A percentile compares a stretch with the other conserved stretches of the same genome.
These are phyloP conservation scores for Diarsia mendica DNA, from an alignment of 2,888 invertebrate species.

Conservation along the genomic window DNA sequence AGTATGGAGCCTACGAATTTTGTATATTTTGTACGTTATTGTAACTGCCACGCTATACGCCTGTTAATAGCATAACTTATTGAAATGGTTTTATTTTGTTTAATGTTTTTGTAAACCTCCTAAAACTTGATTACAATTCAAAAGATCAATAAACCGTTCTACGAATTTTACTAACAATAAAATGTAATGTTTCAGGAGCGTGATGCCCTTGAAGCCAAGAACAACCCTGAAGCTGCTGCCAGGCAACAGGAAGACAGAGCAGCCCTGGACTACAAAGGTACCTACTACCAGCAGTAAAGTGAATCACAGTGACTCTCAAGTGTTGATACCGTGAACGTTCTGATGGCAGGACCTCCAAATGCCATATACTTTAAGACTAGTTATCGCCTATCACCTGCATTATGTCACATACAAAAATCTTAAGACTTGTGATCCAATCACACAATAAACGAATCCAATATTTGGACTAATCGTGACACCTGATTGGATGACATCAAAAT, in stretches of 20 bases:
- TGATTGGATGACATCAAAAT: slow-evolving; percentile 49
- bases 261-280: slow-evolving; percentile 91
- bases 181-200: slow-evolving; percentile 88
- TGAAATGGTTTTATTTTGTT: not conserved
- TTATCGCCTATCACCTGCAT: slow-evolving; percentile 48
- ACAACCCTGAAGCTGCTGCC: slow-evolving; percentile 87
- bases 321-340: slow-evolving; percentile 67
- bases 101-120: not conserved
- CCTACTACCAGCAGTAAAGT: slow-evolving; percentile 89
- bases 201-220: slow-evolving; percentile 89
- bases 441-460: slow-evolving; percentile 40
- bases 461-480: slow-evolving; percentile 43
- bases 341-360: slow-evolving; percentile 66
- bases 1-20: not conserved
- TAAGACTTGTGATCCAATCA: slow-evolving; percentile 50
- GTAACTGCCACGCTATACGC: not conserved
- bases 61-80: not conserved
- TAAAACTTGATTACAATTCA: not conserved
- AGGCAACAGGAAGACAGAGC: slow-evolving; percentile 83
- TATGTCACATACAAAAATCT: slow-evolving; percentile 41
- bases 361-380: slow-evolving; percentile 67
- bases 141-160: not conserved
- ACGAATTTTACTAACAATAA: not conserved
- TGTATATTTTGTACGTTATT: not conserved
- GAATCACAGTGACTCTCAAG: slow-evolving; percentile 57